Evolutionary conservation across 2,113 vertebrate species (phyloP), one percentile per base, ranked within the genome.

Genomic region (Ifrita kowaldi): DNA sequence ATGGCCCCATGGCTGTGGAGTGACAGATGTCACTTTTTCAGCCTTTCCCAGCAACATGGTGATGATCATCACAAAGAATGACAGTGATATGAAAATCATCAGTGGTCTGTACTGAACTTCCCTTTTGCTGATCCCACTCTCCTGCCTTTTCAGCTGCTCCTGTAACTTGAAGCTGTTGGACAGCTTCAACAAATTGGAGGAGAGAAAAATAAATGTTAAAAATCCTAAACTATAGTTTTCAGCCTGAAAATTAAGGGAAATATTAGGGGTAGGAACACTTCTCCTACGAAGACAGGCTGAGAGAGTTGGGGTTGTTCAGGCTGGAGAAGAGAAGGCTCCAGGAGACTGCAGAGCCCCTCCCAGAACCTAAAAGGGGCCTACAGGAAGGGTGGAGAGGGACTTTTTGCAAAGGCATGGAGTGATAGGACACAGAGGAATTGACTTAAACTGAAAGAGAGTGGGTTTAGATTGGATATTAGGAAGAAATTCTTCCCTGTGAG

Each of bases 71-170:
- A 65, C 13, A 20, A 68, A 76, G 56, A 76, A 63, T 47, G 55
- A 24, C 28, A 85, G 21, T 0, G 2, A 68, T 6, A 52, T 3
- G 53, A 64, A 37, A 87, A 60, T 24, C 16, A 47, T 8, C 47
- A 50, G 0, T 24, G 16, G 22, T 53, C 26, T 69, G 3, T 0
- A 0, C 7, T 42, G 49, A 65, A 26, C 19, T 59, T 37, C 19
- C 24, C n/a, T 46, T n/a, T 73, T 21, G 10, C 10, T 5, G 67
- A 18, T 26, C 28, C 21, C 13, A 8, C 50, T 65, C 41, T 55
- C 19, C n/a, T 12, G 23, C 18, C 24, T 17, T 87, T 84, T 52
- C 41, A 62, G 49, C 41, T 44, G 32, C 46, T 89, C 6, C 9
- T 4, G 1, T 12, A 37, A 37, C 11, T 21, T 37, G 14, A 74